Evolutionary conservation across 2,888 invertebrate genomes (phyloP), one percentile per base, ranked within the genome.

Genomic region (Hirudinaria manillensis): DNA sequence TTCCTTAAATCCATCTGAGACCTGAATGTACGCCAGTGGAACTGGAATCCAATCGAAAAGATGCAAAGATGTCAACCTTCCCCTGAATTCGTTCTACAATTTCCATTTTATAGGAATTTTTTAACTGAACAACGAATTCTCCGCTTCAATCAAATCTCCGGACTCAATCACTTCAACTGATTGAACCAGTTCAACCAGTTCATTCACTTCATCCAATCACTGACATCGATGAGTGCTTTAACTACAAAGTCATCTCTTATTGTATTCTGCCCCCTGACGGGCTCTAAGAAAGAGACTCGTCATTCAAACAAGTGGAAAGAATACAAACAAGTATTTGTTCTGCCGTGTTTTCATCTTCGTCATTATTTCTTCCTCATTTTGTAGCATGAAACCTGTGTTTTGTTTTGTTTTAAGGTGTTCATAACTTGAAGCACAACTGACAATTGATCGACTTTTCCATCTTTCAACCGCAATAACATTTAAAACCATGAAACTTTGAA

Each of bases 191-290:
- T 21, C 53, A 13, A 16, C 53, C 34, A 68, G 34, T 68, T 29
- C 6, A 34, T 29, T 29, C n/a, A n/a, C n/a, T 13, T 68, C 13
- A 6, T n/a, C 27, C 3, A 24, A 29, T 13, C 10, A 32, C 75
- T 76, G 77, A 84, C 85, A 80, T 93, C 93, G 79, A 93, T 89
- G 78, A 95, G 90, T 6, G 94, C 94, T 84, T 94, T 93, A 0
- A 94, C 93, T 0, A 94, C 93, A 83, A 93, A 94, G 85, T 95
- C 94, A 24, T 88, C 89, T 36, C 87, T 85, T 53, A 89, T n/a
- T n/a, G n/a, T n/a, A n/a, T 45, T 45, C 45, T 45, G 13, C 45
- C 45, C 16, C 45, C 1, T 84, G 84, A 61, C 87, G 85, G 19
- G 89, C 88, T 74, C 88, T 87, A 77, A 88, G 87, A 13, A 89